Percentiles rank a stretch among this genome's conserved stretches.
These are phyloP conservation scores for Phoenicopterus ruber DNA, from an alignment of 2,113 vertebrate species.

Conservation along the genomic window DNA sequence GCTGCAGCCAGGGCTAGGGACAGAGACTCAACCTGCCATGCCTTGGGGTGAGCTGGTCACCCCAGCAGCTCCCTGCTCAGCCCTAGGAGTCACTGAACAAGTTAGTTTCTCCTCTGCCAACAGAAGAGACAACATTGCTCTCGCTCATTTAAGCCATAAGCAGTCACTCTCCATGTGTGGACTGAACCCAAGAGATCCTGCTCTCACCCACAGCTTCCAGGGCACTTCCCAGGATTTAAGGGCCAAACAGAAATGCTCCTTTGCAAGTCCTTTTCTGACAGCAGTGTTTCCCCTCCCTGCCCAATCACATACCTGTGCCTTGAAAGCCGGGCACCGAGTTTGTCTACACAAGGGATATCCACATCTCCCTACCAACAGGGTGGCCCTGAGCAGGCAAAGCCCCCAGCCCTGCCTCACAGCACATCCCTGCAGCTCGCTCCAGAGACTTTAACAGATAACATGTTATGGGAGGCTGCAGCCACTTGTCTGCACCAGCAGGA, in stretches of 20 bases:
- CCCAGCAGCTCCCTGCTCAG: not conserved
- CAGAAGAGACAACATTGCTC: not conserved
- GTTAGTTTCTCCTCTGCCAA: not conserved
- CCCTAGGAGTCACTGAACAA: not conserved
- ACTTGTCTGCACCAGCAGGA: not conserved
- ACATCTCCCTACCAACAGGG: not conserved
- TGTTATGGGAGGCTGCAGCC: not conserved
- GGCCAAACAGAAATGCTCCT: rapidly evolving
- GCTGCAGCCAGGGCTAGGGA: not conserved
- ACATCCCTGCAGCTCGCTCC: not conserved
- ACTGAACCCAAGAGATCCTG: not conserved
- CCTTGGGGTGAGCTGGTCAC: not conserved
- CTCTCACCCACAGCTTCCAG: not conserved
- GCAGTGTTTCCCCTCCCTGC: not conserved
- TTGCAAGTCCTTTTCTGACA: not conserved
- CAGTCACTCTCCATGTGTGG: not conserved
- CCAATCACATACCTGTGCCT: not conserved
- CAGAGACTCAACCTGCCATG: not conserved
- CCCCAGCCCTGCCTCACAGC: not conserved
- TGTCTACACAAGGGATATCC: not conserved
- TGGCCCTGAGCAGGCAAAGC: not conserved
- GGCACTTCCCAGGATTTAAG: not conserved
- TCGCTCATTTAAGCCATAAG: not conserved
- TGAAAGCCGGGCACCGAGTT: not conserved
- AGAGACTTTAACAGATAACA: not conserved